Percentiles rank a stretch among this genome's conserved stretches.
Conservation (phyloP, 2,797 vertebrate species). For the Peromyscus melanophrys region DNA sequence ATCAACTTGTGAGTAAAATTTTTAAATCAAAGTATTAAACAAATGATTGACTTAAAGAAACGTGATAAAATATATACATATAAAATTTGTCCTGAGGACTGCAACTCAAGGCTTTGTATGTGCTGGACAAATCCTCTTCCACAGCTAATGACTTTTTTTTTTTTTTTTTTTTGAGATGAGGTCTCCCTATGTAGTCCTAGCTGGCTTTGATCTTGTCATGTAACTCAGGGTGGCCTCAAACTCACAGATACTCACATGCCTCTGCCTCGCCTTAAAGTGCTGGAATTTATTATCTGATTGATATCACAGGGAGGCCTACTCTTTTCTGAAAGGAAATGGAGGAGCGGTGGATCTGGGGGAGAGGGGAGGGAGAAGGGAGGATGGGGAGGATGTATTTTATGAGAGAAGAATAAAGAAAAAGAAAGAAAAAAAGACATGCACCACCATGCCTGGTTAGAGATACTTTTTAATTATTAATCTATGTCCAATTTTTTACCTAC, state of each 20-base stretch:
- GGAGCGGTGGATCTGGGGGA: neutral
- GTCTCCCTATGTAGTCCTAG: neutral
- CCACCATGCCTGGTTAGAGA: neutral
- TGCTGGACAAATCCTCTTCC: neutral
- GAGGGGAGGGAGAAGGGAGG: neutral
- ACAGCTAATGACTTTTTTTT: neutral
- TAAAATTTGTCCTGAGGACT: neutral
- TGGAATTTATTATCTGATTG: neutral
- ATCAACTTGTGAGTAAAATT: conserved; percentile 45
- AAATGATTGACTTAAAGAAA: conserved; percentile 26
- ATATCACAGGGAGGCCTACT: neutral
- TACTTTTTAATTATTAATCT: conserved; percentile 5
- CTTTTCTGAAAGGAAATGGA: neutral
- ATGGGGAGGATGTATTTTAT: neutral
- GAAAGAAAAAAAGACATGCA: neutral
- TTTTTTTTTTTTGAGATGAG: neutral
- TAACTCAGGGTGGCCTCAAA: neutral
- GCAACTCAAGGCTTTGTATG: neutral
- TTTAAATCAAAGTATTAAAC: neutral
- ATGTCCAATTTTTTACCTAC: conserved; percentile 28
- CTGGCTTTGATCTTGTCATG: neutral
- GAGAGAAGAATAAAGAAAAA: neutral
- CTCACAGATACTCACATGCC: neutral
- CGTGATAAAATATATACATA: neutral
- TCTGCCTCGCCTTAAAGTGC: neutral